Evolutionary conservation across 2,797 vertebrate species (phyloP).

Genomic region (Vireo griseus): DNA sequence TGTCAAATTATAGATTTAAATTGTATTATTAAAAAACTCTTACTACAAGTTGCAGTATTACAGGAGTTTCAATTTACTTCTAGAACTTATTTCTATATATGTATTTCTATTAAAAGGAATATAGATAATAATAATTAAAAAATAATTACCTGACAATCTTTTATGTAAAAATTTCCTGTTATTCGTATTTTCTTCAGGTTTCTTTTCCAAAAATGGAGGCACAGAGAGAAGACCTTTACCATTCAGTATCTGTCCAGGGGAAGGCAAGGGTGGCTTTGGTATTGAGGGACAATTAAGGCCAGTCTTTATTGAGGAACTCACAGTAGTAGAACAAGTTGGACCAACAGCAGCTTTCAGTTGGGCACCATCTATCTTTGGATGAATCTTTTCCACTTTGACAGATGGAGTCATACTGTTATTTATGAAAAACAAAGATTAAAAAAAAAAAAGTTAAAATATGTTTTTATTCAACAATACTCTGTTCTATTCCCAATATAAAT

Average conservation of each 20-base stretch:
- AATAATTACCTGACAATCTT: slow-evolving; percentile 88
- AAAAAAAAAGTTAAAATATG: neutral
- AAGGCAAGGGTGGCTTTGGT: slow-evolving; percentile 99
- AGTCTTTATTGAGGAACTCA: slow-evolving; percentile 90
- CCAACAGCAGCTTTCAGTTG: slow-evolving; percentile 86
- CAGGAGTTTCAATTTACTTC: neutral
- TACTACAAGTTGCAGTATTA: neutral
- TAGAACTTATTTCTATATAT: neutral
- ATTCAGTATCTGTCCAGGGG: slow-evolving; percentile 94
- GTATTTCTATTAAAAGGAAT: neutral
- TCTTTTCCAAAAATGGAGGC: slow-evolving; percentile 83
- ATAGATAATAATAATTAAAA: neutral
- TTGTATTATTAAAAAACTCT: neutral
- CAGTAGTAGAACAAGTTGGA: slow-evolving; percentile 84
- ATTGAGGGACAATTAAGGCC: slow-evolving; percentile 99
- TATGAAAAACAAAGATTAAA: slow-evolving; percentile 60
- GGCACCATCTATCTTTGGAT: slow-evolving; percentile 87
- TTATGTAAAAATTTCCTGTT: slow-evolving; percentile 93
- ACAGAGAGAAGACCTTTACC: slow-evolving; percentile 93
- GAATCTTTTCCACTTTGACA: slow-evolving; percentile 96
- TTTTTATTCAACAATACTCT: neutral
- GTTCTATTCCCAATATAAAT: neutral
- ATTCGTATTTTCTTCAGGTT: slow-evolving; percentile 82
- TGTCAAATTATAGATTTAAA: neutral
- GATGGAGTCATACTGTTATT: slow-evolving; percentile 87